Base-by-base conservation (phyloP, 2,113 vertebrate species). In the Halcyon malimbica region DNA sequence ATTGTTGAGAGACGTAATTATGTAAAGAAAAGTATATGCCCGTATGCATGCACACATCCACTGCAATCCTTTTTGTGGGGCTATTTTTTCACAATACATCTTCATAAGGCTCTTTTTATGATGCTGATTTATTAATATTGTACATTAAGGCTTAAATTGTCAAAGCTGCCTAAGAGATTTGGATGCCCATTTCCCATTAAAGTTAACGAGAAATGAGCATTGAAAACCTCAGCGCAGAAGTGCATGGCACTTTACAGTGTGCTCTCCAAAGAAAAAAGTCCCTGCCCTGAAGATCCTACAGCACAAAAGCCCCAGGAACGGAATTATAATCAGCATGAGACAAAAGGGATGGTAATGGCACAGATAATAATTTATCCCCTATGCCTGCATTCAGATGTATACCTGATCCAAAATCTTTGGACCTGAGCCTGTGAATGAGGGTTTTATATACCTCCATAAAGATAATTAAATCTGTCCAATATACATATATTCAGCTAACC, bases 161-260 rank as follows among this genome's bases (percentile, higher is more conserved):
- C 94, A 96, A 96, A 96, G 92, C 74, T 94, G 93, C 96, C 94
- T 97, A 85, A 90, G 94, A 97, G 95, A 96, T 95, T 96, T 94
- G 96, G 96, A 96, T 97, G 96, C 95, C 95, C 95, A 63, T 94
- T 96, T 96, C 94, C 96, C 95, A 97, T 96, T 97, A 96, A 97
- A 97, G 92, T 96, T 96, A 97, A 97, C 93, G 83, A 96, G 95
- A 96, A 96, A 93, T 68, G 96, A 95, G 96, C 96, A 96, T 96
- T 94, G 96, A 82, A 96, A 97, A 95, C 95, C 95, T 94, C 96
- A 94, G 81, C 0, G 5, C 94, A 94, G 91, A 92, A 94, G 77
- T 94, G 74, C 76, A 68, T 1, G 31, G 83, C 92, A 92, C 83
- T 95, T 96, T 94, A 94, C 73, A 69, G 62, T 62, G 70, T 63